Conservation (phyloP, 2,797 vertebrate genomes). For the Stomatorhinus walkeri region DNA sequence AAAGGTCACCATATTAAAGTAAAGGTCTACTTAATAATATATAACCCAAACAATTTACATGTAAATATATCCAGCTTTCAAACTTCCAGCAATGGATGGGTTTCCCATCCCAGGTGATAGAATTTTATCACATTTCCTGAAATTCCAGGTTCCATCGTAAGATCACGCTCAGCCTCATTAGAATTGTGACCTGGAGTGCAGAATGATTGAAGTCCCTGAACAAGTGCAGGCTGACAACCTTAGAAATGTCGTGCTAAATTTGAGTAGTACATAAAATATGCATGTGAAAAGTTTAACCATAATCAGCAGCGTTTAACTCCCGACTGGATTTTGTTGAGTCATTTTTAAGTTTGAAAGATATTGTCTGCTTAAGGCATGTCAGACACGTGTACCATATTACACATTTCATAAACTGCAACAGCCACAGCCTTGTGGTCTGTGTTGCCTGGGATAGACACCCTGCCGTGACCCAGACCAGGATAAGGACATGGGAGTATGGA, state of each 20-base stretch:
- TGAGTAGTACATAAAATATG: not conserved
- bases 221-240: not conserved
- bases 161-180: not conserved
- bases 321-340: not conserved
- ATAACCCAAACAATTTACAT: not conserved
- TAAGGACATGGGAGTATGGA: not conserved
- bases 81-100: not conserved
- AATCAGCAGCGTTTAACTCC: not conserved
- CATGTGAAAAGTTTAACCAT: not conserved
- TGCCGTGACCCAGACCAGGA: not conserved
- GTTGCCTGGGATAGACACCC: not conserved
- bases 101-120: not conserved
- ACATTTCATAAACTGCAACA: not conserved
- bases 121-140: not conserved
- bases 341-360: not conserved
- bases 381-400: not conserved
- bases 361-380: not conserved
- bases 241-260: not conserved
- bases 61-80: not conserved
- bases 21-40: constrained; percentile 27
- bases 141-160: not conserved
- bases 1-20: constrained; percentile 50
- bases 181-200: not conserved
- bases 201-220: not conserved
- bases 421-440: not conserved